Conservation (phyloP, 92 coral and sea anemone genomes). For the Parazoanthus swiftii region DNA sequence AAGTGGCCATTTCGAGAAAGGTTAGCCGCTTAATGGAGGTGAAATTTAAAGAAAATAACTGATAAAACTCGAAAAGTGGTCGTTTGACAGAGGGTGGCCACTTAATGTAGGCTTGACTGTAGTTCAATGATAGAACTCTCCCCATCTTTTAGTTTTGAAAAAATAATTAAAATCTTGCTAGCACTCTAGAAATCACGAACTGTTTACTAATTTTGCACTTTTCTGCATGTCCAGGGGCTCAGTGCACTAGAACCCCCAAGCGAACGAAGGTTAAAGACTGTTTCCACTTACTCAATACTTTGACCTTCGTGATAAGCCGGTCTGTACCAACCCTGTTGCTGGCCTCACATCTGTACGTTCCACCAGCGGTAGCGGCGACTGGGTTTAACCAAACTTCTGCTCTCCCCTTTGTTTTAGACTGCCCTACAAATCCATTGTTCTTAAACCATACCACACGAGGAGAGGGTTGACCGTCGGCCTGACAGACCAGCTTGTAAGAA, state of each 20-base stretch:
- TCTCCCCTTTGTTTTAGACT: neutral
- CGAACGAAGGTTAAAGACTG: too few species aligned
- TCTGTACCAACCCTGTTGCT: neutral
- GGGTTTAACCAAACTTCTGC: neutral
- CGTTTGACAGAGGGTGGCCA: too few species aligned
- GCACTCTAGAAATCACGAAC: neutral
- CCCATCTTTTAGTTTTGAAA: neutral
- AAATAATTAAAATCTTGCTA: neutral
- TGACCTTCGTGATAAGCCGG: neutral
- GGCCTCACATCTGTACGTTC: neutral
- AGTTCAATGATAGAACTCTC: neutral
- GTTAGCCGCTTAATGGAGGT: too few species aligned
- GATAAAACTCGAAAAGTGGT: too few species aligned
- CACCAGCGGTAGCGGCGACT: neutral
- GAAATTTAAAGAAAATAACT: too few species aligned
- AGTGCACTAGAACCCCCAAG: too few species aligned
- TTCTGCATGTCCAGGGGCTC: too few species aligned
- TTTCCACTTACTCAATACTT: neutral
- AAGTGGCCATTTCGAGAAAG: too few species aligned
- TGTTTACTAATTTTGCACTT: too few species aligned
- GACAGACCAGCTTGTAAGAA: neutral
- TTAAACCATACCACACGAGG: neutral
- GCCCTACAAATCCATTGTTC: neutral
- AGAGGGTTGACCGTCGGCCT: neutral
- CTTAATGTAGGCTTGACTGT: neutral